Evolutionary conservation across 1,140 invertebrate genomes (phyloP).

Genomic region (Tetramorium simillimum): DNA sequence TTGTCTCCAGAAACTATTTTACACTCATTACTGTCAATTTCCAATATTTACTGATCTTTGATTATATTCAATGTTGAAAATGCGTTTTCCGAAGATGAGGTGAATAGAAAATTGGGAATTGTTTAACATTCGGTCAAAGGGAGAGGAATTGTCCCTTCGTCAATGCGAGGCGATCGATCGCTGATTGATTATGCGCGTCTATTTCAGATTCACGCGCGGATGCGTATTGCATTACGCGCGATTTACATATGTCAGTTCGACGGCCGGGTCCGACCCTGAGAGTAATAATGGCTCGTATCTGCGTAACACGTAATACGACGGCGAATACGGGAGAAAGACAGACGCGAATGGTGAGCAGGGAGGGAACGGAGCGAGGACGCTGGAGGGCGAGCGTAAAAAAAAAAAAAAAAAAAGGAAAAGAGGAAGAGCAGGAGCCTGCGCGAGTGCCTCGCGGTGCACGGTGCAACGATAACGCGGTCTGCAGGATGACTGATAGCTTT

Average conservation of each 20-base stretch:
- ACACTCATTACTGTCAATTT: background rate
- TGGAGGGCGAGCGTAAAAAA: constrained; percentile 52
- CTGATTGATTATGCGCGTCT: constrained; percentile 48
- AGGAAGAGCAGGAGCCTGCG: constrained; percentile 52
- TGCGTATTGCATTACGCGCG: constrained; percentile 48
- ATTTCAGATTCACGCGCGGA: constrained; percentile 53
- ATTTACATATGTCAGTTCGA: constrained; percentile 55
- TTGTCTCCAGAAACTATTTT: background rate
- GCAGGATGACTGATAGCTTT: constrained; percentile 82
- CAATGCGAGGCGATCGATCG: constrained; percentile 26
- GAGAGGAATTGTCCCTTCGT: background rate
- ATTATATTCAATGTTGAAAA: background rate
- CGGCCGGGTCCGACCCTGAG: constrained; percentile 56
- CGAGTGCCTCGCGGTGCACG: constrained; percentile 40
- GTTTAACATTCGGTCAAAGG: background rate
- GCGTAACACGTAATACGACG: constrained; percentile 76
- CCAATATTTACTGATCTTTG: background rate
- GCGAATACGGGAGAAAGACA: constrained; percentile 50
- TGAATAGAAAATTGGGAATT: background rate
- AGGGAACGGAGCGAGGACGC: constrained; percentile 31
- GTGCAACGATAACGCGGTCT: constrained; percentile 72
- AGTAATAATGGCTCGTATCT: constrained; percentile 76
- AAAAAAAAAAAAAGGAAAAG: constrained; percentile 24
- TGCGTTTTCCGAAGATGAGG: background rate
- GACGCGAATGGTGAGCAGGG: constrained; percentile 44